These are phyloP conservation scores for Pseudois nayaur DNA, from an alignment of 2,113 vertebrate genomes.

Conservation along the genomic window DNA sequence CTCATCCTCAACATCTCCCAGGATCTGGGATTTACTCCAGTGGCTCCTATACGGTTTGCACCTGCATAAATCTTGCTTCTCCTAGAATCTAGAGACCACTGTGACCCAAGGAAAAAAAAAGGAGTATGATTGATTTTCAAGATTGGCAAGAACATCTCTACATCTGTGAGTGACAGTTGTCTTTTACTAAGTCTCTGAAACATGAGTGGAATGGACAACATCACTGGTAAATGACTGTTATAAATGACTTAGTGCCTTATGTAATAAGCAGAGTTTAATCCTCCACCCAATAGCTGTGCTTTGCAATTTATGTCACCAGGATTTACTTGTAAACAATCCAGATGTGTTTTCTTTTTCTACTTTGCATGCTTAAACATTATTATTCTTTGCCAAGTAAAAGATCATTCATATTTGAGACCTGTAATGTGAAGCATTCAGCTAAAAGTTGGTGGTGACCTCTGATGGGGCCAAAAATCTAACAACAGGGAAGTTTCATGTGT, in stretches of 20 bases:
- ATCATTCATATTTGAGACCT: background rate
- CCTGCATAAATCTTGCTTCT: background rate
- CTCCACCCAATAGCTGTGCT: rapidly evolving
- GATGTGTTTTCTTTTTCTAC: background rate
- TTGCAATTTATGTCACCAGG: background rate
- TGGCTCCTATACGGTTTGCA: background rate
- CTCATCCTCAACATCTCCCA: background rate
- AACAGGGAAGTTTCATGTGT: background rate
- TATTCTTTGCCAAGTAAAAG: background rate
- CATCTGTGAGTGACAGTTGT: background rate
- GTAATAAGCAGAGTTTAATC: background rate
- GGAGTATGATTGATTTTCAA: background rate
- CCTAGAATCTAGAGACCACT: background rate
- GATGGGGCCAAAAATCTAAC: background rate
- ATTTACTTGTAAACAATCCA: background rate
- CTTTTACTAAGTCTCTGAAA: background rate
- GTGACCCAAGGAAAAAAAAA: background rate
- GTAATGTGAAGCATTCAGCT: background rate
- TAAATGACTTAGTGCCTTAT: background rate
- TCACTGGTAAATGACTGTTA: background rate
- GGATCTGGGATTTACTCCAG: background rate
- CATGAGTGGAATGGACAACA: background rate
- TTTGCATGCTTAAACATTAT: background rate
- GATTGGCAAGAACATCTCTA: background rate
- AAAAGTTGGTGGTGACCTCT: background rate